These are phyloP conservation scores for Drosophila ananassae DNA, from an alignment of 1,140 invertebrate species.

Conservation along the genomic window DNA sequence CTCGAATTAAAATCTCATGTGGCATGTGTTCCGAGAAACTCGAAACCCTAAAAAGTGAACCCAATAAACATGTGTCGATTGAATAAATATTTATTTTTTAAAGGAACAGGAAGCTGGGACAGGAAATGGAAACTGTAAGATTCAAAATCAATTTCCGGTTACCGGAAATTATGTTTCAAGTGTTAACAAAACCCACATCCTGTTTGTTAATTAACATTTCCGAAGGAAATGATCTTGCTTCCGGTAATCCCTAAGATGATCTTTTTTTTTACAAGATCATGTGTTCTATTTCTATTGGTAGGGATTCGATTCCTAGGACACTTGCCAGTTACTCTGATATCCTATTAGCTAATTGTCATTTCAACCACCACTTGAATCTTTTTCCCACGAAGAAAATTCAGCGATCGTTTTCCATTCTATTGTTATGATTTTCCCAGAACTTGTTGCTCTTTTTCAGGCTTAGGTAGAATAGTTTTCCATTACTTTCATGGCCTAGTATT, in stretches of 20 bases:
- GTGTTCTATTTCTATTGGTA: neutral
- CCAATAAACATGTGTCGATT: constrained; percentile 22
- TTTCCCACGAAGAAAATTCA: constrained; percentile 33
- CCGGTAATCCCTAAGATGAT: constrained; percentile 21
- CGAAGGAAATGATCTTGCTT: constrained; percentile 5
- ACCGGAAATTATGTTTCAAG: constrained; percentile 9
- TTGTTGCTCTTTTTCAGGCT: neutral
- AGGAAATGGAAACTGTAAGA: constrained; percentile 29
- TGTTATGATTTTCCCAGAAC: constrained; percentile 1
- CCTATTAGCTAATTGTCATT: constrained; percentile 38
- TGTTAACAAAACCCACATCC: constrained; percentile 41
- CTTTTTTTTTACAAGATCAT: neutral
- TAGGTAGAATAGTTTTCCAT: neutral
- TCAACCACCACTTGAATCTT: constrained; percentile 38
- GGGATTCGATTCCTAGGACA: neutral
- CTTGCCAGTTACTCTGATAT: constrained; percentile 9
- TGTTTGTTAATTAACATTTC: constrained; percentile 8
- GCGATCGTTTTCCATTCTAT: neutral
- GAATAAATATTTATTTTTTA: constrained; percentile 8
- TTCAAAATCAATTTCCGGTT: constrained; percentile 34
- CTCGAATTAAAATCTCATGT: constrained; percentile 27
- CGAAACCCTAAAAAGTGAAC: constrained; percentile 17
- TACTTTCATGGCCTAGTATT: neutral
- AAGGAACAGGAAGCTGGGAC: constrained; percentile 34
- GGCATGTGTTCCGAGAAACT: constrained; percentile 35